Percentiles rank a stretch among this genome's conserved stretches.
Conservation (phyloP, 2,113 vertebrate genomes). For the Colius striatus region DNA sequence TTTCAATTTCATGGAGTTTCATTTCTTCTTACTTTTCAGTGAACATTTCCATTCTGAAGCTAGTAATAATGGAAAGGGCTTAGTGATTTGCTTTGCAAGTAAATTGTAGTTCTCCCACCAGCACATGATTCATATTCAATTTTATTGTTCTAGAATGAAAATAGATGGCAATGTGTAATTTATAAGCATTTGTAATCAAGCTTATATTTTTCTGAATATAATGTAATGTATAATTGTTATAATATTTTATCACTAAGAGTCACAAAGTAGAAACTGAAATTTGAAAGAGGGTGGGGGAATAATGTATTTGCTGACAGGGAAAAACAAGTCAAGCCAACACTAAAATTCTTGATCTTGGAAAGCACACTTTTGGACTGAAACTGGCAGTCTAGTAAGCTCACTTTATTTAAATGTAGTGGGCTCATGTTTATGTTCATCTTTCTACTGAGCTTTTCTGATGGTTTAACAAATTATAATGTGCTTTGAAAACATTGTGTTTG, state of each 20-base stretch:
- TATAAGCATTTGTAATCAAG: background rate
- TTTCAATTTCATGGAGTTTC: background rate
- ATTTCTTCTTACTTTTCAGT: background rate
- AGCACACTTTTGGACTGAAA: background rate
- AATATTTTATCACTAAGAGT: background rate
- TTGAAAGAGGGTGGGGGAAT: background rate
- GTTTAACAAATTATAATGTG: background rate
- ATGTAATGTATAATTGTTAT: background rate
- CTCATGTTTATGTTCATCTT: background rate
- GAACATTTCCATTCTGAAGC: background rate
- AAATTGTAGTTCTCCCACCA: background rate
- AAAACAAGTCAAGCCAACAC: background rate
- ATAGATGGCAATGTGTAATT: background rate
- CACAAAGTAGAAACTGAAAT: background rate
- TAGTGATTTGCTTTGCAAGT: background rate
- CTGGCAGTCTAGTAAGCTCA: background rate
- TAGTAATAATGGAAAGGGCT: background rate
- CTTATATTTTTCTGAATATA: background rate
- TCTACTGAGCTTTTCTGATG: background rate
- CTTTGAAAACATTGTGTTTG: background rate
- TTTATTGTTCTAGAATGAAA: background rate
- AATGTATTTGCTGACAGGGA: background rate
- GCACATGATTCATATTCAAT: fast-evolving
- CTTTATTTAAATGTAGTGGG: background rate
- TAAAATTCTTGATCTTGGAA: background rate